Evolutionary conservation across 2,797 vertebrate genomes (phyloP), one percentile per base, ranked within the genome.

Genomic region (Pseudochirops cupreus): DNA sequence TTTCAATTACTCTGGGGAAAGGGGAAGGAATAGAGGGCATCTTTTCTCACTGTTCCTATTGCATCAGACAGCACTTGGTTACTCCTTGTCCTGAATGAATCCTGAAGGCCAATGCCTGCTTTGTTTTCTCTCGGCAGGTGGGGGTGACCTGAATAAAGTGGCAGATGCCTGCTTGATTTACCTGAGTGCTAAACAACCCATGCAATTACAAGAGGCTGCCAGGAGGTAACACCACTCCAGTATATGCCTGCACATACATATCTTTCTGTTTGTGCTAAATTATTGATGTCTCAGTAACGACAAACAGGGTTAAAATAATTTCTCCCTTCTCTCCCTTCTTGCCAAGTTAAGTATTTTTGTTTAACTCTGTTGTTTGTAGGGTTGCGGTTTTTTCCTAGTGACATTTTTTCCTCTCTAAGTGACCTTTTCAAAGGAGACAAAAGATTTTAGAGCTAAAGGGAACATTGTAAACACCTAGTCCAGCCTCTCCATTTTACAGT

Each of bases 181-280:
- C 99, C 99, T 99, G 98, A 99, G 99, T 12, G 99, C 99, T 97
- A 99, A 98, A 98, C 99, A 99, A 95, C 99, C 99, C 62, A 54
- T 97, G 98, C 99, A 98, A 98, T 98, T 99, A 95, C 99, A 99
- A 96, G 99, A 99, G 95, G 99, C 99, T 93, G 99, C 99, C 96
- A 98, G 98, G 57, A 99, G 99, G 99, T 99, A 99, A 98, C 91
- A 94, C 95, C 96, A 95, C 87, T 87, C 91, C 94, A 95, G 97
- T 96, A 91, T 91, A 97, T 92, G 26, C 93, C 2, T 58, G 13
- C 39, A 46, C 94, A 97, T 52, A 0, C 97, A 74, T 97, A 97
- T 96, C 96, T 97, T 96, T 94, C 94, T 57, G 52, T 96, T 97
- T 97, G 94, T 94, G 94, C 96, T 97, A 96, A 97, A 98, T 97